phyloP scores from a whole-genome alignment of 2,113 vertebrate genomes.

The Brachirus orientalis region DNA sequence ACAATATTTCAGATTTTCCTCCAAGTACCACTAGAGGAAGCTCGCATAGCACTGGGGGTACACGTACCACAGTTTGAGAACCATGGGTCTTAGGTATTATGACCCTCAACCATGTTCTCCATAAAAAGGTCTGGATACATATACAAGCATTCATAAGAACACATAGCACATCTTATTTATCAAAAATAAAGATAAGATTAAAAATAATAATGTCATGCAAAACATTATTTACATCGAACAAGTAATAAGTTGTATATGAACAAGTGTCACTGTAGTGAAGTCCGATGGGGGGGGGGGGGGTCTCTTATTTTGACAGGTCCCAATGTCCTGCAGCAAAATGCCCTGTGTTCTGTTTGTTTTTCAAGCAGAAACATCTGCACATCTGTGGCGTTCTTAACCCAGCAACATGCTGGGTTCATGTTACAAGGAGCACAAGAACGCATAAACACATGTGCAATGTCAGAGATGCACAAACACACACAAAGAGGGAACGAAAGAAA shows the following conservation, averaged over 20 bases:
- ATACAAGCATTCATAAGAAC: slow-evolving; percentile 18
- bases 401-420: slow-evolving; percentile 67
- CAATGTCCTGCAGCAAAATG: slow-evolving; percentile 52
- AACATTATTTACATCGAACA: not conserved
- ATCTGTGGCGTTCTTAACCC: slow-evolving; percentile 68
- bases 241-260: slow-evolving; percentile 4
- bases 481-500: not conserved
- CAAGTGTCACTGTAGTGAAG: slow-evolving; percentile 24
- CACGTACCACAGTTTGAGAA: too few relatives aligned
- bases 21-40: too few relatives aligned
- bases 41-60: too few relatives aligned
- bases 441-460: slow-evolving; percentile 29
- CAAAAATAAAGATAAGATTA: too few relatives aligned
- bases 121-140: slow-evolving; percentile 12
- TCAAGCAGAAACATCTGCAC: slow-evolving; percentile 75
- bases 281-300: not conserved
- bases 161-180: too few relatives aligned
- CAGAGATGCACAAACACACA: slow-evolving; percentile 19
- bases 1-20: too few relatives aligned
- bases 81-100: too few relatives aligned
- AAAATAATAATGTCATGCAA: slow-evolving; percentile 6
- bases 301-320: slow-evolving; percentile 70
- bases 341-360: slow-evolving; percentile 74
- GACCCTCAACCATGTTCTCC: slow-evolving; percentile 6
- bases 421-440: slow-evolving; percentile 65